phyloP scores from a whole-genome alignment of 1,140 invertebrate species.

The Oryctes rhinoceros region DNA sequence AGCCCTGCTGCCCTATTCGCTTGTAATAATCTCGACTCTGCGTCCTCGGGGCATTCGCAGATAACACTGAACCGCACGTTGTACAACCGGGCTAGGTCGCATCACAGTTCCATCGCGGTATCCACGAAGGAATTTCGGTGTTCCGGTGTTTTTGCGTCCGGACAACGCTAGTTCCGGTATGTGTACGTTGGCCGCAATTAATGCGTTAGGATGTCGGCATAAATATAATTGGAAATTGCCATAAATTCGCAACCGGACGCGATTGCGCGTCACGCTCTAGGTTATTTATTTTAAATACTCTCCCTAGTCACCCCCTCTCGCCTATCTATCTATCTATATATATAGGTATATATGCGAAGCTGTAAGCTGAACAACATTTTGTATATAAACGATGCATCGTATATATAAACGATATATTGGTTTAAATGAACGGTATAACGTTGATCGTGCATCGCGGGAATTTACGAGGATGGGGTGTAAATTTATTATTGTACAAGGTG shows the following conservation, averaged over 20 bases:
- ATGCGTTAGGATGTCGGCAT: conserved; percentile 42
- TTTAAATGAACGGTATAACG: neutral
- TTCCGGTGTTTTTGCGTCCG: conserved; percentile 1
- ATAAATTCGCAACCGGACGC: conserved; percentile 41
- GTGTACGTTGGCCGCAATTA: conserved; percentile 42
- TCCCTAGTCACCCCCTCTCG: too few species aligned
- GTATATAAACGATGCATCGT: neutral
- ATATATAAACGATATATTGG: neutral
- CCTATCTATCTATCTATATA: too few species aligned
- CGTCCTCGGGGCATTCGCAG: conserved; percentile 15
- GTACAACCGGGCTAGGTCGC: neutral
- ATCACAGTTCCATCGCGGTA: neutral
- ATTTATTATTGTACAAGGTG: too few species aligned
- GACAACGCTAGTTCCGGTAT: neutral
- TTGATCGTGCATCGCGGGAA: too few species aligned
- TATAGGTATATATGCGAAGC: too few species aligned
- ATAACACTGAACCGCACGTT: neutral
- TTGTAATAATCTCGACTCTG: neutral
- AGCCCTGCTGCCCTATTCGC: neutral
- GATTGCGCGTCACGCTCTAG: neutral
- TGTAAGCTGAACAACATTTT: neutral
- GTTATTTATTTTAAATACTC: conserved; percentile 28
- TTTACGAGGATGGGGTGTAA: too few species aligned
- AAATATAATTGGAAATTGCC: conserved; percentile 48
- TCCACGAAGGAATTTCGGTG: neutral